Percentiles rank a stretch among this genome's conserved stretches.
Evolutionary conservation across 2,888 invertebrate genomes (phyloP).

Genomic region (Rugalucina vietnamica): DNA sequence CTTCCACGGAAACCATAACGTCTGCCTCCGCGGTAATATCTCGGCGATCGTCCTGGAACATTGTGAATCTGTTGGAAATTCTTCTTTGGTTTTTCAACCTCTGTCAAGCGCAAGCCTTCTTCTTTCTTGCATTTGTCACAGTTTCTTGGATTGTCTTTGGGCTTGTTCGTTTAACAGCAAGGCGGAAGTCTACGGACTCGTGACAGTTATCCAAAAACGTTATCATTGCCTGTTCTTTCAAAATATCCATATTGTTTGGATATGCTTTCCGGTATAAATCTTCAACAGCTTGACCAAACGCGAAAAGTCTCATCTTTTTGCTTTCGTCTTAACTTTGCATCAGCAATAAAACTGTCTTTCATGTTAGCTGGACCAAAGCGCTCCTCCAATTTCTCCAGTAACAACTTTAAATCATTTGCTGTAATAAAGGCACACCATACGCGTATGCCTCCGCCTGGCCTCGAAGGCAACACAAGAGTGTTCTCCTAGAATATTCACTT

Average conservation of each 20-base stretch:
- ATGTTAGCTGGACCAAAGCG: constrained; percentile 28
- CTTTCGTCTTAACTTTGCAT: constrained; percentile 23
- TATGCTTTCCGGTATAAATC: constrained; percentile 42
- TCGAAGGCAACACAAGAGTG: not conserved
- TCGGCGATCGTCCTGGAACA: not conserved
- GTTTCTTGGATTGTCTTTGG: constrained; percentile 44
- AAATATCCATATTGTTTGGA: constrained; percentile 28
- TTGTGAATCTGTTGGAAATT: not conserved
- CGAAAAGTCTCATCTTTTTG: constrained; percentile 21
- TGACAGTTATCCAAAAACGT: constrained; percentile 44
- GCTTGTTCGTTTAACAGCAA: constrained; percentile 41
- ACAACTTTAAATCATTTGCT: constrained; percentile 3
- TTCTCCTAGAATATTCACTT: not conserved
- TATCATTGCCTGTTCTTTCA: constrained; percentile 22
- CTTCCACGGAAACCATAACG: not conserved
- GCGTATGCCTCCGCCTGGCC: constrained; percentile 48
- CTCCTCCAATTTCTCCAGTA: constrained; percentile 30
- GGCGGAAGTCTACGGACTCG: constrained; percentile 30
- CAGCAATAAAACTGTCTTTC: constrained; percentile 40
- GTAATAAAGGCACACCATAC: constrained; percentile 22
- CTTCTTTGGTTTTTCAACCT: not conserved
- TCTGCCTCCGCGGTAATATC: not conserved
- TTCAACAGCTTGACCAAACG: constrained; percentile 43
- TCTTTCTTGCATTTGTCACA: constrained; percentile 38
- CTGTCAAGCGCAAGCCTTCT: constrained; percentile 18